Base-by-base conservation (phyloP, 1,140 invertebrate species). In the Tetragonula clypearis region DNA sequence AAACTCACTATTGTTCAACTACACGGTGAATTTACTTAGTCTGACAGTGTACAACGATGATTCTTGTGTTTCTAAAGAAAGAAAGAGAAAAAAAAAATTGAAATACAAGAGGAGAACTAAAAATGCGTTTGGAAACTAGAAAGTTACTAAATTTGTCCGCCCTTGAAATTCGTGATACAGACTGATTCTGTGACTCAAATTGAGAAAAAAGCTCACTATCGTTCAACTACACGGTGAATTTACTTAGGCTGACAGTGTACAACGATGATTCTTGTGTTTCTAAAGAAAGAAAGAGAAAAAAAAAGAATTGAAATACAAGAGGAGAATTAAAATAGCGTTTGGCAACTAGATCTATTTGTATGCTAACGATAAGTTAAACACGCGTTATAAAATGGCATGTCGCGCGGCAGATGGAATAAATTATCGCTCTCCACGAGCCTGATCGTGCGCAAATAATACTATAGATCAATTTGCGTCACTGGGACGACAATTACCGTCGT, bases 401-500 rank as follows among this genome's bases (percentile, higher is more conserved):
- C 55, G 41, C 6, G 41, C 6, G 53, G n/a, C 65, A 77, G 30
- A 1, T 21, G 35, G 62, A 86, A 74, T 77, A 69, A 81, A 87
- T 82, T 85, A 87, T 86, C 55, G 15, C 78, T 23, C 30, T 23
- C 0, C 55, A 41, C 21, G 55, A 78, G 69, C 74, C 82, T 82
- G 84, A 78, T 87, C 58, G 79, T 66, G 74, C 21, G 79, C 60
- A 73, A 86, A 87, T 87, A 78, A 74, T 58, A n/a, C 68, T 62
- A 82, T 78, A 74, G 76, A 87, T 87, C 73, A 82, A 66, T 86
- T 87, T 73, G 74, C 55, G 79, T 86, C 79, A 75, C 35, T 41
- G n/a, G 19, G 19, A n/a, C 55, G 69, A 60, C 84, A 86, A 79
- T 86, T 87, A 82, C 60, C 1, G 74, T 62, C 35, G 79, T 72